Conservation (phyloP, 2,113 vertebrate genomes). For the Cyanistes caeruleus region DNA sequence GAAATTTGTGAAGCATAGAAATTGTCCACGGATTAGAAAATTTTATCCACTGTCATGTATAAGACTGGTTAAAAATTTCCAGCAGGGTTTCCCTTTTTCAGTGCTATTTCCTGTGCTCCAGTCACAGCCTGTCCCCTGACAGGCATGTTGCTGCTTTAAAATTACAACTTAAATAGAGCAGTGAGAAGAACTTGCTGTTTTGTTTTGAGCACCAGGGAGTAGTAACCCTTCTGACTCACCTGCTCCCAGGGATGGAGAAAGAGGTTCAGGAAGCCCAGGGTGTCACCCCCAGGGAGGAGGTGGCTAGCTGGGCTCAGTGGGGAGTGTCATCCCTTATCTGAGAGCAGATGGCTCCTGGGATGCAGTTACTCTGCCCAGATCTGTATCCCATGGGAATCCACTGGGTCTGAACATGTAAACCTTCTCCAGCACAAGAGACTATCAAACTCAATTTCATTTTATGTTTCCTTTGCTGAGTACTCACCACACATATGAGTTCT, state of each 20-base stretch:
- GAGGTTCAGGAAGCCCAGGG: not conserved
- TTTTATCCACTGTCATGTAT: conserved; percentile 5
- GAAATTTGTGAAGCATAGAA: not conserved
- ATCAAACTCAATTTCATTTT: not conserved
- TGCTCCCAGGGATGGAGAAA: not conserved
- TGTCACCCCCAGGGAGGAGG: not conserved
- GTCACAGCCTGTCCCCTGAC: not conserved
- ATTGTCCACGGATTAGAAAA: not conserved
- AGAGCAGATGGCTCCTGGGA: accelerated
- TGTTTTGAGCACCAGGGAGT: not conserved
- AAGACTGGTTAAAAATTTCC: conserved; percentile 34
- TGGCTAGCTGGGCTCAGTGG: not conserved
- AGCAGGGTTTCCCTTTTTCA: not conserved
- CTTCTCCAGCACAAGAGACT: not conserved
- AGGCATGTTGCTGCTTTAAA: not conserved
- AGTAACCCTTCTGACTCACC: not conserved
- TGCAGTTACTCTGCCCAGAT: not conserved
- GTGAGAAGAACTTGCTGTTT: not conserved
- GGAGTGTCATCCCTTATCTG: not conserved
- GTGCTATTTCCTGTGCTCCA: not conserved
- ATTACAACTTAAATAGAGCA: not conserved
- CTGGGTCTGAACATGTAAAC: not conserved
- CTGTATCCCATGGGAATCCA: not conserved
- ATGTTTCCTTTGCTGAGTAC: not conserved
- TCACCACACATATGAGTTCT: accelerated